Conservation (phyloP, 2,888 invertebrate genomes). For the Macaria liturata region DNA sequence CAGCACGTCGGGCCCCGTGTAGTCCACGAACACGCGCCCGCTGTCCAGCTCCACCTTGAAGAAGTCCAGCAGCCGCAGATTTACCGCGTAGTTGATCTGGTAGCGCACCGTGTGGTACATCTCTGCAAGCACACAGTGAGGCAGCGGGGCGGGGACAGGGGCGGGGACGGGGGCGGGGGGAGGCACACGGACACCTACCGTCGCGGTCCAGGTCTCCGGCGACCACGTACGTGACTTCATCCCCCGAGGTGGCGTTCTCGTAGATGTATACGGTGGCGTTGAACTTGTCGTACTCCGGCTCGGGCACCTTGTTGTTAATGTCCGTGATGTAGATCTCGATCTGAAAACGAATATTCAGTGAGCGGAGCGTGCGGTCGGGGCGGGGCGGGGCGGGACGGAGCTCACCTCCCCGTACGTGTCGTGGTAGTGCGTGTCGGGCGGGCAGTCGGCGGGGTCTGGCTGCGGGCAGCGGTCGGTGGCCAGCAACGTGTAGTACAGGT, state of each 20-base stretch:
- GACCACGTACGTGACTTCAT: conserved; percentile 61
- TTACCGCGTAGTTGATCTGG: conserved; percentile 74
- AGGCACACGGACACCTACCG: conserved; percentile 31
- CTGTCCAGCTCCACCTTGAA: conserved; percentile 76
- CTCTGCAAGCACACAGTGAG: conserved; percentile 42
- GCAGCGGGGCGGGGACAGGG: too few species aligned
- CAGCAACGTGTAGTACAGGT: conserved; percentile 79
- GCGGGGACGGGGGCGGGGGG: too few species aligned
- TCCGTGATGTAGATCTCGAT: conserved; percentile 83
- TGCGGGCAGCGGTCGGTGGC: conserved; percentile 78
- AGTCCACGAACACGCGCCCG: conserved; percentile 73
- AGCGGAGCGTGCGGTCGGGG: too few species aligned
- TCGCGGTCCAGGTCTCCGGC: conserved; percentile 83
- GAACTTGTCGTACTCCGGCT: conserved; percentile 57
- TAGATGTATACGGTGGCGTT: conserved; percentile 59
- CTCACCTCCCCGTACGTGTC: conserved; percentile 65
- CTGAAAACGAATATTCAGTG: conserved; percentile 51
- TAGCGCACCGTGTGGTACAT: conserved; percentile 81
- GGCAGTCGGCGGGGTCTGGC: conserved; percentile 51
- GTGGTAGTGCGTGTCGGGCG: conserved; percentile 55
- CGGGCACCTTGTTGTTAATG: conserved; percentile 83
- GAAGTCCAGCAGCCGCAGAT: conserved; percentile 67
- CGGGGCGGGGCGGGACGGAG: too few species aligned
- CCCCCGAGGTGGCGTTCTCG: conserved; percentile 75
- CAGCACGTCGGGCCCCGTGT: conserved; percentile 66